Conservation (phyloP, 2,113 vertebrate species). For the Erythrocercus mccallii region DNA sequence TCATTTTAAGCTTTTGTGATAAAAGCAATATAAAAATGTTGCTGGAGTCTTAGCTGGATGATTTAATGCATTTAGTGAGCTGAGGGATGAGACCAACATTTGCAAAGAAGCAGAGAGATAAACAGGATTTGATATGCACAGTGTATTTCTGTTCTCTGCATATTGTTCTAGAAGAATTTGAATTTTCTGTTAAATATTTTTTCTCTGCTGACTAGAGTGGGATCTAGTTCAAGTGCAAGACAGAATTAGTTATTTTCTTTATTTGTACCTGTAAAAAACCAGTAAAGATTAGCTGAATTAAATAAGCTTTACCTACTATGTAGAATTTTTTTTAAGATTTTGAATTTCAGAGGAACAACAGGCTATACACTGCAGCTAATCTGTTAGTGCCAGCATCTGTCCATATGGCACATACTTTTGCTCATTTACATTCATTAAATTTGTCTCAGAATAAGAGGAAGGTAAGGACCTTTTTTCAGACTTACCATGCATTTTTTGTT, state of each 20-base stretch:
- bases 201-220: not conserved
- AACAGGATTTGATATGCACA: not conserved
- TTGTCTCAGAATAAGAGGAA: not conserved
- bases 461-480: not conserved
- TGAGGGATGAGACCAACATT: not conserved
- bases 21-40: slow-evolving; percentile 28
- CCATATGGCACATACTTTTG: not conserved
- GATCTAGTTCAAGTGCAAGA: not conserved
- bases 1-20: slow-evolving; percentile 21
- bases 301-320: not conserved
- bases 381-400: not conserved
- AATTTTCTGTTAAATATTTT: not conserved
- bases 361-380: not conserved
- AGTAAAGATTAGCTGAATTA: not conserved
- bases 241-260: not conserved
- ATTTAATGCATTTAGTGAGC: slow-evolving; percentile 5
- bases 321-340: not conserved
- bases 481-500: not conserved
- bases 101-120: not conserved
- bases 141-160: not conserved
- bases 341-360: not conserved
- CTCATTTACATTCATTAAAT: not conserved
- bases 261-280: not conserved
- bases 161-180: not conserved
- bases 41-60: not conserved